Base-by-base conservation (phyloP, 23 tunicate genomes). In the Diplosoma virens region DNA sequence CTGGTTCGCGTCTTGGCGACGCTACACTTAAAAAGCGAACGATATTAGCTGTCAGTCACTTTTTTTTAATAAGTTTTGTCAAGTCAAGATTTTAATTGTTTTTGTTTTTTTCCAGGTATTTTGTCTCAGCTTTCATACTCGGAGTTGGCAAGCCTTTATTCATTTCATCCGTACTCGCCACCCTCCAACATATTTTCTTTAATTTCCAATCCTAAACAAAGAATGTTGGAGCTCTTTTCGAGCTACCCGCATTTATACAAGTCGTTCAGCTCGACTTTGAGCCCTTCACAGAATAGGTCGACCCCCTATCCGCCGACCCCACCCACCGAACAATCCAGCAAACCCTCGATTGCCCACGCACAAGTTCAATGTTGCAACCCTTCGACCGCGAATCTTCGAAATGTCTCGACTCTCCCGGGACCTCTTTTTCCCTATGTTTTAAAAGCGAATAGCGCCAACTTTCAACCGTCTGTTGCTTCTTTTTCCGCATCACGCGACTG, bases 341-440 rank as follows among this genome's bases (percentile, higher is more conserved):
- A 66, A 33, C 76, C 84, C 25, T 1, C 21, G 4, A 75, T 76
- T 54, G 82, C 84, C 1, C 79, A 87, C 41, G 94, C 84, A 2
- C 94, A 87, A 37, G 59, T 87, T 17, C 94, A 87, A 76, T 87
- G 94, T 65, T 60, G 75, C 78, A 87, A 87, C 46, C 94, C 94
- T 3, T 61, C 75, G 24, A 70, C 78, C 7, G 83, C 69, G 17
- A 79, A 84, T 35, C 17, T 67, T 3, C 29, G 72, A 20, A 33
- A 24, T 25, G 28, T 84, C 20, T 58, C 89, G n/a, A 33, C 54
- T 23, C 66, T 36, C 4, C 58, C 77, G 1, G 41, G 81, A 6
- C 46, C 56, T 1, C 73, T 56, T 17, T 84, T 84, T 77, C 89
- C 89, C 21, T 84, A 76, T 52, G 53, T 47, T 7, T 32, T 84